Conservation (phyloP, 1,140 invertebrate genomes). For the Trigoniulus corallinus region DNA sequence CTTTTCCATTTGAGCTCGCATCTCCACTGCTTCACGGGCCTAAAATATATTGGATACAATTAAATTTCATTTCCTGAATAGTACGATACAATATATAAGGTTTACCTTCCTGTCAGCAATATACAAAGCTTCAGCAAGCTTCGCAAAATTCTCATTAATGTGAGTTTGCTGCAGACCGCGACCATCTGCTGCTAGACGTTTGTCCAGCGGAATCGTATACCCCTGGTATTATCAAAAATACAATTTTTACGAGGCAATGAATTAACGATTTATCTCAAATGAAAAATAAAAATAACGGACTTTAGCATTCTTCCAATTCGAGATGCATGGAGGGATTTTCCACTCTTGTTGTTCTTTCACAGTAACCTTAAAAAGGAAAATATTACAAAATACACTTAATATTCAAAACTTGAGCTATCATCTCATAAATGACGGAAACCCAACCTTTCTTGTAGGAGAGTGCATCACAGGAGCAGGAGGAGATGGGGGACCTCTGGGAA, state of each 20-base stretch:
- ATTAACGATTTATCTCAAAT: neutral
- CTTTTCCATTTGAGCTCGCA: constrained; percentile 86
- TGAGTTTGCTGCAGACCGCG: constrained; percentile 91
- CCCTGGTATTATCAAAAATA: constrained; percentile 35
- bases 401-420: constrained; percentile 1
- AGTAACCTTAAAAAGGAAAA: constrained; percentile 38
- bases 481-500: constrained; percentile 92
- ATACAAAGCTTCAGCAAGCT: constrained; percentile 90
- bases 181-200: constrained; percentile 94
- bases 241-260: neutral
- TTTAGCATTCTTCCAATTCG: constrained; percentile 99
- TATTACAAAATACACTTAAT: neutral
- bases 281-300: constrained; percentile 26
- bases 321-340: constrained; percentile 99
- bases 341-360: constrained; percentile 98
- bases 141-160: constrained; percentile 98
- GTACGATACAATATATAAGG: neutral
- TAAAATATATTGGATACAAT: constrained; percentile 12
- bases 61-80: neutral
- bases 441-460: constrained; percentile 81
- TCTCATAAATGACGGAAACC: neutral
- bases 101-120: constrained; percentile 84
- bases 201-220: constrained; percentile 97
- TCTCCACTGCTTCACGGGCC: constrained; percentile 90
- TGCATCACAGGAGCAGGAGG: constrained; percentile 94